A percentile compares a stretch with the other conserved stretches of the same genome.
Evolutionary conservation across 2,113 vertebrate genomes (phyloP).

Genomic region (Upupa epops): DNA sequence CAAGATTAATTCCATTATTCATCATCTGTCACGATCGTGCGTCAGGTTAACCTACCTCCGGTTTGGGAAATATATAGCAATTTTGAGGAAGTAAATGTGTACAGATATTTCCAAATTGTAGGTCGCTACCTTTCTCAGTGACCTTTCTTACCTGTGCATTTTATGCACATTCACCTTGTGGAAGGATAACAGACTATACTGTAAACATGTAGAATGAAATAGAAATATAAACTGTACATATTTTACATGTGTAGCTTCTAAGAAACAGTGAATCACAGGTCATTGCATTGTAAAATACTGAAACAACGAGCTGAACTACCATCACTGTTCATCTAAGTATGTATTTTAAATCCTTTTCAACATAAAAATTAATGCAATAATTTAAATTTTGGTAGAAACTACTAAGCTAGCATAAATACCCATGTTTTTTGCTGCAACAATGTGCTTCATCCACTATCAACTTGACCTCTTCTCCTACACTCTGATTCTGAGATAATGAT

Average conservation of each 20-base stretch:
- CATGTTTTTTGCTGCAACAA: neutral
- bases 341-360: neutral
- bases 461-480: too few species aligned
- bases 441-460: too few species aligned
- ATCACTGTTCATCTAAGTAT: neutral
- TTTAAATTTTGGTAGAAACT: neutral
- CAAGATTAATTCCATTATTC: neutral
- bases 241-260: neutral
- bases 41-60: neutral
- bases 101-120: neutral
- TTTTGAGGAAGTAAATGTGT: fast-evolving
- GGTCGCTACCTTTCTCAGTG: neutral
- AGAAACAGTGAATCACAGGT: neutral
- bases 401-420: neutral
- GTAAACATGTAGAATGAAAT: neutral
- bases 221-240: neutral
- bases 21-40: neutral
- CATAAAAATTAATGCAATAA: neutral
- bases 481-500: too few species aligned
- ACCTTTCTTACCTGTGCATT: neutral
- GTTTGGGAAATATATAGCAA: neutral
- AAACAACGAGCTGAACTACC: neutral
- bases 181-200: neutral
- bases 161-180: neutral
- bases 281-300: neutral